phyloP scores from a whole-genome alignment of 2,888 invertebrate species.

The Hirtodrosophila duncani region DNA sequence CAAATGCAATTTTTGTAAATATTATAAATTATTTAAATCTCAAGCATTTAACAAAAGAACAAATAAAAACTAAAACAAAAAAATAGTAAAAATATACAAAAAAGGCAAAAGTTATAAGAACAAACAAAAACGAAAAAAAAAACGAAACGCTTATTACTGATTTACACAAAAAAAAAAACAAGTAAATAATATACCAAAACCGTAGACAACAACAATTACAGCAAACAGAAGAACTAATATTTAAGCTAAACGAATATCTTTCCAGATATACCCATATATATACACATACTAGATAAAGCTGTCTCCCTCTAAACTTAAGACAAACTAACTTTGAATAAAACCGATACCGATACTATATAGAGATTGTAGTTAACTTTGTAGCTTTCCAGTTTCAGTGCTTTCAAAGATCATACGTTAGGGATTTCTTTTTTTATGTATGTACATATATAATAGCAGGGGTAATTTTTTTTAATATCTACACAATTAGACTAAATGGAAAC shows the following conservation, averaged over 20 bases:
- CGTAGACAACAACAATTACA: slow-evolving; percentile 20
- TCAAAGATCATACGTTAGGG: no score
- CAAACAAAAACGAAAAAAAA: slow-evolving; percentile 25
- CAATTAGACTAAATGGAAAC: no score
- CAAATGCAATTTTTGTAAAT: slow-evolving; percentile 38
- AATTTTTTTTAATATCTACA: no score
- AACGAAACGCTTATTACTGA: slow-evolving; percentile 66
- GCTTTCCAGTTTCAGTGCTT: no score
- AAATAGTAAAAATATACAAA: slow-evolving; percentile 64
- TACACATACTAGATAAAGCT: slow-evolving; percentile 23
- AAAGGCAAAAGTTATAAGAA: slow-evolving; percentile 20
- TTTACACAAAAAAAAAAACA: slow-evolving; percentile 40
- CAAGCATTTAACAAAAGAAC: slow-evolving; percentile 51
- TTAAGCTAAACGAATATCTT: slow-evolving; percentile 15
- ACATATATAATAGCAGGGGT: no score
- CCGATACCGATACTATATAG: no score
- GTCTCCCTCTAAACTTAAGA: no score
- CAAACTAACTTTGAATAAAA: no score
- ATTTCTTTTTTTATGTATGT: no score
- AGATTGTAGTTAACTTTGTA: no score
- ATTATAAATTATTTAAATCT: slow-evolving; percentile 9
- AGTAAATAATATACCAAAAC: slow-evolving; percentile 40
- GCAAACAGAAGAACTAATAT: slow-evolving; percentile 31
- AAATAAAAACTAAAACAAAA: slow-evolving; percentile 30
- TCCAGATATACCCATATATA: slow-evolving; percentile 25